Evolutionary conservation across 2,113 vertebrate genomes (phyloP).

Genomic region (Chinchilla lanigera): DNA sequence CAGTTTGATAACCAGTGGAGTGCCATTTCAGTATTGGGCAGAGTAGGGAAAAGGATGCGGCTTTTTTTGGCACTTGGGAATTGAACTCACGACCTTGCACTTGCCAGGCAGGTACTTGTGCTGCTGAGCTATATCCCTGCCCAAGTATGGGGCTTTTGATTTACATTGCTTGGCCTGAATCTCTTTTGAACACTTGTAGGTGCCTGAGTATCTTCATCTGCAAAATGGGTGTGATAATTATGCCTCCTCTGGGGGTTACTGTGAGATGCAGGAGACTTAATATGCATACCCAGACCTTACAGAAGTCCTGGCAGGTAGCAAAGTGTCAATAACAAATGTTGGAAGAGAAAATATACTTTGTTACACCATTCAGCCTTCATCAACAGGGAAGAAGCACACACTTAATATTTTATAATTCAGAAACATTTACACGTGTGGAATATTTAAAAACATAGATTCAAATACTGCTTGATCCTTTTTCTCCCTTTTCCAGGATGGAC

Average conservation of each 20-base stretch:
- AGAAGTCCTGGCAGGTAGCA: neutral
- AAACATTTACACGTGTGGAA: neutral
- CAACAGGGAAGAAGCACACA: neutral
- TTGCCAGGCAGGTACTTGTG: no score
- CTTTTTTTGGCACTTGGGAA: no score
- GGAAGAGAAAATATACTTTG: neutral
- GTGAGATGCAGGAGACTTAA: neutral
- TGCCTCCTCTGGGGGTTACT: neutral
- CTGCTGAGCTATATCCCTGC: no score
- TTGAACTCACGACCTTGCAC: no score
- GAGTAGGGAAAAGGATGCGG: neutral
- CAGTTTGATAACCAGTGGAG: neutral
- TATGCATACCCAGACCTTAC: neutral
- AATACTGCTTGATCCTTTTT: neutral
- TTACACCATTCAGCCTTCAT: neutral
- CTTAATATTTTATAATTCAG: neutral
- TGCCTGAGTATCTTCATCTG: neutral
- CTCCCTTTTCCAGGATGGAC: neutral
- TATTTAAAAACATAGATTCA: neutral
- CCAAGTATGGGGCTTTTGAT: neutral
- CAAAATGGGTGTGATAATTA: neutral
- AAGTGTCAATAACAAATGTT: neutral
- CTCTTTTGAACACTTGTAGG: neutral
- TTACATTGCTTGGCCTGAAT: neutral
- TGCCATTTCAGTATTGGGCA: neutral